These are phyloP conservation scores for Rhagonycha fulva DNA, from an alignment of 2,888 invertebrate genomes.

Conservation along the genomic window DNA sequence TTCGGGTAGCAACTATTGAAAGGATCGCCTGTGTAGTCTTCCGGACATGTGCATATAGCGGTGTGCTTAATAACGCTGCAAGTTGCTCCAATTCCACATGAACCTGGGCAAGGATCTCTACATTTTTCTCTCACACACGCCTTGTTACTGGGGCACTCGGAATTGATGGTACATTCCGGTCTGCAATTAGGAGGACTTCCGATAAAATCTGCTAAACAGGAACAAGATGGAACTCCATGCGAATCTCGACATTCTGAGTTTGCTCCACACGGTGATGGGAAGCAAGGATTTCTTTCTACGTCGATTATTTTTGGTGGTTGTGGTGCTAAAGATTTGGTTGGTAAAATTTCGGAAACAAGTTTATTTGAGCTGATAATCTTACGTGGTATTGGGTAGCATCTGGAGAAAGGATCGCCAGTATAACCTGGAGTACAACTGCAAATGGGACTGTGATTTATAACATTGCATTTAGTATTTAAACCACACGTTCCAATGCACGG, in stretches of 20 bases:
- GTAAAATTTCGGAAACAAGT: background rate
- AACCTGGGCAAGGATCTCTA: conserved; percentile 76
- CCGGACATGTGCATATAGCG: conserved; percentile 74
- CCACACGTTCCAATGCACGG: conserved; percentile 79
- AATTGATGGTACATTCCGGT: conserved; percentile 77
- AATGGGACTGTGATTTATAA: conserved; percentile 76
- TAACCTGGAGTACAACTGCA: conserved; percentile 65
- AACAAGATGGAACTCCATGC: conserved; percentile 72
- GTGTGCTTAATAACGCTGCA: conserved; percentile 77
- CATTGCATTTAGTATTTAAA: conserved; percentile 69
- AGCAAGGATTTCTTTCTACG: conserved; percentile 66
- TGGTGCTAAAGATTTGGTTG: conserved; percentile 12
- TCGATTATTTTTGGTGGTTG: conserved; percentile 43
- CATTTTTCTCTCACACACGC: conserved; percentile 79
- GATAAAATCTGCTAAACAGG: conserved; percentile 71
- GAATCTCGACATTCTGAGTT: conserved; percentile 74
- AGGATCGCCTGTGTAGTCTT: conserved; percentile 77
- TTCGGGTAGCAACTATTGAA: conserved; percentile 69
- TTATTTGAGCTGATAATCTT: conserved; percentile 31
- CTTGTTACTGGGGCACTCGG: conserved; percentile 73
- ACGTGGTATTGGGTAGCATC: conserved; percentile 56
- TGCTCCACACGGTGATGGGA: conserved; percentile 79
- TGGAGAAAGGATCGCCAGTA: conserved; percentile 74
- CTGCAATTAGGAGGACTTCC: conserved; percentile 79
- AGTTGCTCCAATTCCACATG: conserved; percentile 73